These are phyloP conservation scores for Melanotaenia boesemani DNA, from an alignment of 2,797 vertebrate species.

Conservation along the genomic window DNA sequence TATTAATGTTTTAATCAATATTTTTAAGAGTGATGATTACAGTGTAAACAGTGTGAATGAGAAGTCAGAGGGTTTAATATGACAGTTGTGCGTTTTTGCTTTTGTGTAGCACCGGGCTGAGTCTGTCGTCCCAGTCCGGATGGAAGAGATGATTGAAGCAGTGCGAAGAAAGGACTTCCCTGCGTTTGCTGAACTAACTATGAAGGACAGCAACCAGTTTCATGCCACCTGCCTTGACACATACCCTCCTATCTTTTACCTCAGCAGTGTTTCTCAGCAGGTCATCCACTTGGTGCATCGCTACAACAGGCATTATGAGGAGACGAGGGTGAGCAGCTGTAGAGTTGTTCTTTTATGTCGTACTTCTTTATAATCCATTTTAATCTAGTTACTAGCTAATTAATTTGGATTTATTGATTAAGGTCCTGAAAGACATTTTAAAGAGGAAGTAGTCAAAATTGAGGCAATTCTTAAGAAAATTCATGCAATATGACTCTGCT, in stretches of 20 bases:
- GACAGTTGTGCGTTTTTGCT: slow-evolving; percentile 14
- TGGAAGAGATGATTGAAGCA: slow-evolving; percentile 87
- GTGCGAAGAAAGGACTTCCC: slow-evolving; percentile 87
- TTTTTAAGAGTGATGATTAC: not conserved
- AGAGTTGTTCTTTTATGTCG: not conserved
- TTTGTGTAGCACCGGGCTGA: slow-evolving; percentile 87
- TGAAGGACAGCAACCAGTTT: slow-evolving; percentile 98
- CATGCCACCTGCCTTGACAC: slow-evolving; percentile 97
- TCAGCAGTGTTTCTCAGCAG: slow-evolving; percentile 86
- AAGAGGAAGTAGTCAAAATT: not conserved
- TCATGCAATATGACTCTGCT: not conserved
- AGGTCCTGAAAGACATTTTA: not conserved
- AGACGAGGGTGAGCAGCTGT: slow-evolving; percentile 84
- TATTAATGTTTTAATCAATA: not conserved
- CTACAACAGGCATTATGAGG: slow-evolving; percentile 87
- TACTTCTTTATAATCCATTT: not conserved
- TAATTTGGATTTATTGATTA: not conserved
- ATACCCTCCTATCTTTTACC: slow-evolving; percentile 96
- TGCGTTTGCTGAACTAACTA: slow-evolving; percentile 90
- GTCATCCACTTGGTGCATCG: slow-evolving; percentile 89
- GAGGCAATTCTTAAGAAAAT: not conserved
- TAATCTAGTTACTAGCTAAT: not conserved
- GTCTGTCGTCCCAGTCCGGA: slow-evolving; percentile 86
- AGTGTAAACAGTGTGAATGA: not conserved
- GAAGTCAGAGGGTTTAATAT: not conserved